Evolutionary conservation across 2,797 vertebrate species (phyloP), one percentile per base, ranked within the genome.

Genomic region (Sarcoramphus papa): DNA sequence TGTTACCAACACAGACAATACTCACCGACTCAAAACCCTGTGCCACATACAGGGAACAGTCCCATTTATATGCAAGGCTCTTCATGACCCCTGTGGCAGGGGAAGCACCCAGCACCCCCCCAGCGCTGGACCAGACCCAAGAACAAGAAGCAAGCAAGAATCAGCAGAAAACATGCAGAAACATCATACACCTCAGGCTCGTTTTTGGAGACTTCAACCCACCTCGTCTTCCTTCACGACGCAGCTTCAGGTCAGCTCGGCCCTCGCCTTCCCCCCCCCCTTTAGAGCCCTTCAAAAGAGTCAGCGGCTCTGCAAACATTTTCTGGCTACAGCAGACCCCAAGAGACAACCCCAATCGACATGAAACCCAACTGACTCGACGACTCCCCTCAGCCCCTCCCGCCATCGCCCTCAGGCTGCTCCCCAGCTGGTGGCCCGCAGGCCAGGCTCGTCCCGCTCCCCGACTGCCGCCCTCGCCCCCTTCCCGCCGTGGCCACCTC

Each of bases 41-140:
- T 4, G 4, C 28, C 0, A 4, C 57, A 4, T 8, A 8, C 0
- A 1, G 35, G 53, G 20, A 28, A 31, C 28, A 15, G 35, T 6
- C 19, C 30, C 28, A 6, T 3, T 37, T 7, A 22, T 3, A 40
- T 6, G 3, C n/a, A 35, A 12, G 16, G 57, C 31, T 67, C 35
- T 13, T 47, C 24, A 1, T 1, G 35, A 62, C 9, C 27, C 11
- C 41, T 6, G 40, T 1, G 8, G 9, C 31, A 25, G 14, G 6
- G 23, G 35, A 18, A 57, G 41, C 24, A 28, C 7, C 27, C 63
- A 47, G 69, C 31, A 12, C 8, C 43, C 24, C 63, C 27, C 40
- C 51, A 47, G 84, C 17, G 7, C 14, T 10, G 2, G 14, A 8
- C 28, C 1, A 1, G 27, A 19, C n/a, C 23, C 62, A 27, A 19